Evolutionary conservation across 2,113 vertebrate genomes (phyloP).

Genomic region (Prinia subflava): DNA sequence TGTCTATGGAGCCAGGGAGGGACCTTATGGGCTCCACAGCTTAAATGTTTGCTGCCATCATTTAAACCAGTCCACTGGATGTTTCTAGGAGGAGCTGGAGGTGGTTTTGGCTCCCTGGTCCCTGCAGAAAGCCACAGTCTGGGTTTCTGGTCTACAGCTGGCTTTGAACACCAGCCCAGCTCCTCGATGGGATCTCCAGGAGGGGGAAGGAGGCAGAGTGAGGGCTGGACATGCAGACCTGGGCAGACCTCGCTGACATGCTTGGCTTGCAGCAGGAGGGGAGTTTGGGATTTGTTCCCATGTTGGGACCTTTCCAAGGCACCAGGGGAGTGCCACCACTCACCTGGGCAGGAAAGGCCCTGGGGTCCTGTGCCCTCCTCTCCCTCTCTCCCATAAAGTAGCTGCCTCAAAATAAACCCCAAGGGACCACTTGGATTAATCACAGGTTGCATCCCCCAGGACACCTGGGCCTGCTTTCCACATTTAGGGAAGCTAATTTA

Average conservation of each 20-base stretch:
- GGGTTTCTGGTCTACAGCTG: background rate
- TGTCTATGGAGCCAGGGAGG: background rate
- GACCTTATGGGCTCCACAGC: background rate
- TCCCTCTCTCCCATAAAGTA: background rate
- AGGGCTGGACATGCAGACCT: background rate
- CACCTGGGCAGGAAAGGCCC: background rate
- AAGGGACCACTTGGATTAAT: background rate
- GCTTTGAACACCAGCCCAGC: background rate
- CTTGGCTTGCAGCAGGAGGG: background rate
- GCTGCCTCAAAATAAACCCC: background rate
- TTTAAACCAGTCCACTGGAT: background rate
- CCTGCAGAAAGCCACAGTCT: background rate
- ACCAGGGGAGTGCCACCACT: background rate
- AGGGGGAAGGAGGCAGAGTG: background rate
- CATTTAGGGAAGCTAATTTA: background rate
- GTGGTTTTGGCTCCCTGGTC: background rate
- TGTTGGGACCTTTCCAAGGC: background rate
- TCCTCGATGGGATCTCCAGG: background rate
- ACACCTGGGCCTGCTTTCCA: slow-evolving; percentile 34
- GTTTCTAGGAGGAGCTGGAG: background rate
- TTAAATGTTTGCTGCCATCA: background rate
- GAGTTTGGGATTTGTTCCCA: background rate
- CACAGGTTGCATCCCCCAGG: background rate
- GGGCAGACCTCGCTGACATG: background rate
- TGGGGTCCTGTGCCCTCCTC: background rate